Percentiles rank a stretch among this genome's conserved stretches.
Conservation (phyloP, 2,113 vertebrate genomes). For the Nestor notabilis region DNA sequence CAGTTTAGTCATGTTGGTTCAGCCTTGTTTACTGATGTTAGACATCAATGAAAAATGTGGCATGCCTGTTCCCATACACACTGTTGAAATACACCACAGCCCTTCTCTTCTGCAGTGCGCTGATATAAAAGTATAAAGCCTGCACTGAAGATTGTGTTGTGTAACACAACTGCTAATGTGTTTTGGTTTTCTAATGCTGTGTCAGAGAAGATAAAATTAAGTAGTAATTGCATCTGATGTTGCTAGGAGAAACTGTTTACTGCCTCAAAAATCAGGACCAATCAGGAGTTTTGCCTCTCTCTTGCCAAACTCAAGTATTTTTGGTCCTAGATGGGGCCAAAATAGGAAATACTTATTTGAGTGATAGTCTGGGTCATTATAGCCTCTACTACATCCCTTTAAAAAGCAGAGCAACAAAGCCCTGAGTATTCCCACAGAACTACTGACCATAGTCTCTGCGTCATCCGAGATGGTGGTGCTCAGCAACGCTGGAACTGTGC, state of each 20-base stretch:
- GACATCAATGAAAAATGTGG: background rate
- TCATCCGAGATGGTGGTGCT: constrained; percentile 30
- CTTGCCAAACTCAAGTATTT: background rate
- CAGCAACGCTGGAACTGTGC: constrained; percentile 43
- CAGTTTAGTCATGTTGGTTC: constrained; percentile 16
- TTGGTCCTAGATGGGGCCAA: background rate
- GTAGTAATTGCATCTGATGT: background rate
- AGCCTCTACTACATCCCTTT: background rate
- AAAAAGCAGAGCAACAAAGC: constrained; percentile 42
- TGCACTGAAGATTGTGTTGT: background rate
- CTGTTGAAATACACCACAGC: background rate
- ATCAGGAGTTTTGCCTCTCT: background rate
- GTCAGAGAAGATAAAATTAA: background rate
- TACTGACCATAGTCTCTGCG: constrained; percentile 13
- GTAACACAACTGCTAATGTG: background rate
- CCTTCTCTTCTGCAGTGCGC: background rate
- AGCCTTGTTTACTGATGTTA: constrained; percentile 42
- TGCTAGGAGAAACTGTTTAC: constrained; percentile 14
- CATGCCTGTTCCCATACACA: background rate
- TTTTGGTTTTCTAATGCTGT: background rate
- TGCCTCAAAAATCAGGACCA: background rate
- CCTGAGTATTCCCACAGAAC: constrained; percentile 25
- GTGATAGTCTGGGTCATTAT: constrained; percentile 26
- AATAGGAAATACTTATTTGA: constrained; percentile 39
- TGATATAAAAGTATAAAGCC: background rate